Percentiles rank a stretch among this genome's conserved stretches.
These are phyloP conservation scores for Malurus splendens DNA, from an alignment of 2,797 vertebrate genomes.

Conservation along the genomic window DNA sequence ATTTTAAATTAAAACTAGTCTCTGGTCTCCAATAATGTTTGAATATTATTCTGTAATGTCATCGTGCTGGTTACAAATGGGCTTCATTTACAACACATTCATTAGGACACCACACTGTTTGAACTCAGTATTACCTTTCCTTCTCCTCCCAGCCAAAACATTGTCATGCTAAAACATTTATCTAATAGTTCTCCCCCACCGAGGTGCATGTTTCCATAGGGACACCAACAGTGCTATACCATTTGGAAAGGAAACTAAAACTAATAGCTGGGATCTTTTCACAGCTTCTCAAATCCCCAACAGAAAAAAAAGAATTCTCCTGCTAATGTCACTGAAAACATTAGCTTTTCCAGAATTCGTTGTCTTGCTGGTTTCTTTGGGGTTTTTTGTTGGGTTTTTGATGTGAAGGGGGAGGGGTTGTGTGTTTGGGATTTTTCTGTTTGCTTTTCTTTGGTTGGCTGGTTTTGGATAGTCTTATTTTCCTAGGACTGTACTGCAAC, in stretches of 20 bases:
- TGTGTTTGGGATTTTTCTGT: background rate
- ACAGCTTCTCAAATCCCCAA: background rate
- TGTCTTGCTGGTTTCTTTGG: background rate
- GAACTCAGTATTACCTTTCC: background rate
- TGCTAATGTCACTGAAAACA: background rate
- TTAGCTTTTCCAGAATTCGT: background rate
- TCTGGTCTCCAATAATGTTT: background rate
- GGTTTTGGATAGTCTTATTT: background rate
- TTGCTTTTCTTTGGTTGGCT: background rate
- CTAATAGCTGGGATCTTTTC: background rate
- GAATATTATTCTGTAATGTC: background rate
- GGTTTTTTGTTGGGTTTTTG: background rate
- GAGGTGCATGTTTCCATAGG: background rate
- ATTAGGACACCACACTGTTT: background rate
- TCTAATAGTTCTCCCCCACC: background rate
- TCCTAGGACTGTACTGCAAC: background rate
- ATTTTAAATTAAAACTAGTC: constrained; percentile 2
- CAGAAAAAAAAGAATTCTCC: background rate
- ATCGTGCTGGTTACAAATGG: background rate
- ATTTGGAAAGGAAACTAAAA: background rate
- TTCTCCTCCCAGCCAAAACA: background rate
- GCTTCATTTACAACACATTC: background rate
- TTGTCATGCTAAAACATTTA: background rate
- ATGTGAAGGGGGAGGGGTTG: background rate
- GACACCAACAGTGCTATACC: background rate